A percentile compares a stretch with the other conserved stretches of the same genome.
Evolutionary conservation across 2,113 vertebrate genomes (phyloP).

Genomic region (Macrotus californicus): DNA sequence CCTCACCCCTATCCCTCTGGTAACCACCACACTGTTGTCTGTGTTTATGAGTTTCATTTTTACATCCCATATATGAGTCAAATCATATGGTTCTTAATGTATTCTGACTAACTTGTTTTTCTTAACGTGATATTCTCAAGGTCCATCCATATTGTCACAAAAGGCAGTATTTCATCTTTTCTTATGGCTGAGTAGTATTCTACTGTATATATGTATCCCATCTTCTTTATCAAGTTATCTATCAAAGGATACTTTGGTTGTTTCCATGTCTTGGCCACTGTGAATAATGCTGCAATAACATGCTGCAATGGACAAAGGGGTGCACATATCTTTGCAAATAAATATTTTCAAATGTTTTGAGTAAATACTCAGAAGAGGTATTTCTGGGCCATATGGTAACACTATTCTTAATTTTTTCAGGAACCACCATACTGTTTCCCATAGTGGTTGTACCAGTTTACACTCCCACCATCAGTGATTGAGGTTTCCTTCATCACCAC

Average conservation of each 20-base stretch:
- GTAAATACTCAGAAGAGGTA: neutral
- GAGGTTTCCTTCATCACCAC: neutral
- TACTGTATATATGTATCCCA: neutral
- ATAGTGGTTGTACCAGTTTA: neutral
- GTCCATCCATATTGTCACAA: neutral
- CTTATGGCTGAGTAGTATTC: neutral
- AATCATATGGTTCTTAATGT: neutral
- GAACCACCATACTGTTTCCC: neutral
- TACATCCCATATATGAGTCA: neutral
- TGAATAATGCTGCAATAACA: neutral
- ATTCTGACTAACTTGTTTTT: neutral
- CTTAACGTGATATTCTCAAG: neutral
- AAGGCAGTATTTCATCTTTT: neutral
- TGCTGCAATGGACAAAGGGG: neutral
- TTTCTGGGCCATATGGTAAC: neutral
- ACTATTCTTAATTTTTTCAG: neutral
- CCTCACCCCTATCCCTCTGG: neutral
- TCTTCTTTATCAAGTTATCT: neutral
- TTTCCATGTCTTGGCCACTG: neutral
- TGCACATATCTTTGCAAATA: neutral
- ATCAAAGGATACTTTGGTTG: neutral
- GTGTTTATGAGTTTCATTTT: neutral
- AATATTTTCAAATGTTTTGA: neutral
- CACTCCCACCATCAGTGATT: neutral
- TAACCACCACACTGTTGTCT: neutral